These are phyloP conservation scores for Synchiropus splendidus DNA, from an alignment of 2,113 vertebrate genomes.

Conservation along the genomic window DNA sequence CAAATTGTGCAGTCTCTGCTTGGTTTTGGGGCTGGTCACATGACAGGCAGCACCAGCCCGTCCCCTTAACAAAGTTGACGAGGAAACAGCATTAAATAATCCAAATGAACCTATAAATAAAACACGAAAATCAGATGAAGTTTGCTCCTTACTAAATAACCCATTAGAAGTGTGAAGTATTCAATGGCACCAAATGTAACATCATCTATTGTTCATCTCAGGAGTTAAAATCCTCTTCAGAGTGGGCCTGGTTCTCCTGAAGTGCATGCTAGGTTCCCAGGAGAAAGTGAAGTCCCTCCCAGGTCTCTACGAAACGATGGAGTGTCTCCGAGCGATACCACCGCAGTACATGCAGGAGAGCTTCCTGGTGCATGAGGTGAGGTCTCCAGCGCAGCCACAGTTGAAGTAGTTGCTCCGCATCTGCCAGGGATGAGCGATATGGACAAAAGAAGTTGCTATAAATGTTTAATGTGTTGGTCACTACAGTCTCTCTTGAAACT, in stretches of 20 bases:
- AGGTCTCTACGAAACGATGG: conserved; percentile 94
- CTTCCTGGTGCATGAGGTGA: conserved; percentile 88
- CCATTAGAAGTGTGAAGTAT: too few species aligned
- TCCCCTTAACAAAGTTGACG: too few species aligned
- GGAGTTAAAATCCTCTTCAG: conserved; percentile 95
- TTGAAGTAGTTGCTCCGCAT: too few species aligned
- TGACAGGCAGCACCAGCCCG: not conserved
- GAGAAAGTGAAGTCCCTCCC: conserved; percentile 86
- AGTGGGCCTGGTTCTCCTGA: conserved; percentile 87
- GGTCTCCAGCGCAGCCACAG: too few species aligned
- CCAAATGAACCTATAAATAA: too few species aligned
- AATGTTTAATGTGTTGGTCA: too few species aligned
- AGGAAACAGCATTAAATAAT: too few species aligned
- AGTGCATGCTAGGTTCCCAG: conserved; percentile 81
- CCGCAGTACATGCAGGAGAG: conserved; percentile 83
- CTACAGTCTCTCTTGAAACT: too few species aligned
- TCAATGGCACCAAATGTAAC: not conserved
- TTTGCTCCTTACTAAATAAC: too few species aligned
- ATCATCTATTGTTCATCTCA: conserved; percentile 32
- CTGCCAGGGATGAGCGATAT: too few species aligned
- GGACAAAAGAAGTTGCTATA: too few species aligned
- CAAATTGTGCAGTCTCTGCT: not conserved
- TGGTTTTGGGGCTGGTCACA: not conserved
- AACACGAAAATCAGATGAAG: too few species aligned
- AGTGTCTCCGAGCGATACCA: conserved; percentile 76